phyloP scores from a whole-genome alignment of 2,797 vertebrate species.

The Hypotaenidia okinawae region DNA sequence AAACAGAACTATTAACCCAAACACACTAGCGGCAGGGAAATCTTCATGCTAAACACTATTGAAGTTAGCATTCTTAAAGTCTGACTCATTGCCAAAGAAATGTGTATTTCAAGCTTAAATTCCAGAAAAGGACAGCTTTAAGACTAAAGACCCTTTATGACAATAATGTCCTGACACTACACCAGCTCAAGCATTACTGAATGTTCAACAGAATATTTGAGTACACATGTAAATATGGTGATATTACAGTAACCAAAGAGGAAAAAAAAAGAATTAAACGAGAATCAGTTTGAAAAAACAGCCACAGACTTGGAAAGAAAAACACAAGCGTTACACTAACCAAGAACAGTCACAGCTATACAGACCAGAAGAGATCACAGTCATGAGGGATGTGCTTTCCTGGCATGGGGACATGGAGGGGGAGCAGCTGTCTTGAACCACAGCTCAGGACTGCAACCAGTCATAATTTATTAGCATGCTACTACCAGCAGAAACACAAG shows the following conservation, averaged over 20 bases:
- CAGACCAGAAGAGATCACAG: not conserved
- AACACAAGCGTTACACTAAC: not conserved
- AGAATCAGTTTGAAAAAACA: not conserved
- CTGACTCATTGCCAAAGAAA: conserved; percentile 39
- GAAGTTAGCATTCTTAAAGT: not conserved
- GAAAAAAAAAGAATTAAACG: not conserved
- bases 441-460: not conserved
- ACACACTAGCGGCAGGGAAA: conserved; percentile 22
- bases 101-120: conserved; percentile 14
- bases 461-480: not conserved
- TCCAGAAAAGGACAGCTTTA: conserved; percentile 43
- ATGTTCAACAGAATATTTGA: not conserved
- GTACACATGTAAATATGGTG: not conserved
- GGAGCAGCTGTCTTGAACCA: not conserved
- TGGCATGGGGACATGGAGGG: not conserved
- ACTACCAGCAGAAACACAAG: not conserved
- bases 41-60: conserved; percentile 35
- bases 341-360: not conserved
- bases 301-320: not conserved
- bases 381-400: not conserved
- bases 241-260: not conserved
- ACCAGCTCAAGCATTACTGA: not conserved
- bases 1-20: conserved; percentile 16
- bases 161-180: not conserved
- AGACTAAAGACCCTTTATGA: not conserved